phyloP scores from a whole-genome alignment of 1,140 invertebrate genomes.

The Caenorhabditis briggsae region DNA sequence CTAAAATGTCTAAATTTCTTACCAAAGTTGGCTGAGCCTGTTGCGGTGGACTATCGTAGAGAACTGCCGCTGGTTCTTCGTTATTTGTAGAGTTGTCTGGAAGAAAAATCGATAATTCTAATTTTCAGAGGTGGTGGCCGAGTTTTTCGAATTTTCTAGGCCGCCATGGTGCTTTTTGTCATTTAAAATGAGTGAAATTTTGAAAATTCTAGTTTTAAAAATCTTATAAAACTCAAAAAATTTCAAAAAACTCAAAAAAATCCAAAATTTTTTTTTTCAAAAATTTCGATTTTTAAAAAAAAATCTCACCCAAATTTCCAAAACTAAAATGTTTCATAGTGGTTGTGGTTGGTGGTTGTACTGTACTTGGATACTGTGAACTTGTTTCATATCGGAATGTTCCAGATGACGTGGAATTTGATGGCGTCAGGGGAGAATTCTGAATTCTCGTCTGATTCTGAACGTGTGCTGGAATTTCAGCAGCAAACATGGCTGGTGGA shows the following conservation, averaged over 20 bases:
- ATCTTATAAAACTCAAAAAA: too few relatives aligned
- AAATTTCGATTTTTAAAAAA: too few relatives aligned
- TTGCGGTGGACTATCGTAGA: constrained; percentile 14
- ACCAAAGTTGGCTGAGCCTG: neutral
- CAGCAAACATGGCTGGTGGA: constrained; percentile 3
- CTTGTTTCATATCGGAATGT: constrained; percentile 33
- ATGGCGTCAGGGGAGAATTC: neutral
- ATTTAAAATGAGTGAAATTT: too few relatives aligned
- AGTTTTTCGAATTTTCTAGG: too few relatives aligned
- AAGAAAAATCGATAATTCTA: neutral
- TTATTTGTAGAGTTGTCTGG: constrained; percentile 6
- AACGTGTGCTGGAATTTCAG: neutral
- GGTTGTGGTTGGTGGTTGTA: constrained; percentile 14
- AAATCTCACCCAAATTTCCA: constrained; percentile 8
- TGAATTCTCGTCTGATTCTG: neutral
- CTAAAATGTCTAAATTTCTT: neutral
- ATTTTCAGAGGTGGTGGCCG: too few relatives aligned
- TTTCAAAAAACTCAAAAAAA: too few relatives aligned
- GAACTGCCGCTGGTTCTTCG: neutral
- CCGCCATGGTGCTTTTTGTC: too few relatives aligned
- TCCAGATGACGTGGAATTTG: neutral
- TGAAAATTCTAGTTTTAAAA: too few relatives aligned
- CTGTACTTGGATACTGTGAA: constrained; percentile 41
- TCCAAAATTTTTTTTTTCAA: too few relatives aligned
- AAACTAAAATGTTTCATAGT: constrained; percentile 45